Conservation (phyloP, 2,113 vertebrate species). For the Plectropomus leopardus region DNA sequence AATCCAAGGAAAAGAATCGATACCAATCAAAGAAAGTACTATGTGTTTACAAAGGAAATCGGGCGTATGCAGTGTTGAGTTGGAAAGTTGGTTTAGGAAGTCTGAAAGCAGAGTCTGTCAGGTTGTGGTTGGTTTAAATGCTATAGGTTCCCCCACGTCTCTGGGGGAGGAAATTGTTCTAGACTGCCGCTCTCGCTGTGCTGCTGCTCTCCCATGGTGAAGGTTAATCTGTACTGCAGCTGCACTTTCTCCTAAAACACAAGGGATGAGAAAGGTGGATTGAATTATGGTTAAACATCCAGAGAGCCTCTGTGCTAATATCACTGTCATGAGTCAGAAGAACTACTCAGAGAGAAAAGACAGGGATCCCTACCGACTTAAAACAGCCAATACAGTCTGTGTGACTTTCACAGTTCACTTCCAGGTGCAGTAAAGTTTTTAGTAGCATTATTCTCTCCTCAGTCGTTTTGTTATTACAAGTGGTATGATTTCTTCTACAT, state of each 20-base stretch:
- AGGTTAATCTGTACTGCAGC: conserved; percentile 94
- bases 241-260: conserved; percentile 92
- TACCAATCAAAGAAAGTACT: conserved; percentile 43
- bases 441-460: no score
- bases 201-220: conserved; percentile 92
- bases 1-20: conserved; percentile 23
- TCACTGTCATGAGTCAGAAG: not conserved
- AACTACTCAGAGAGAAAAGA: not conserved
- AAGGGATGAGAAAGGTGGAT: not conserved
- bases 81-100: conserved; percentile 21
- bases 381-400: not conserved
- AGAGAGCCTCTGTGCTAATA: not conserved
- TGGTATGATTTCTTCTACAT: not conserved
- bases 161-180: conserved; percentile 94
- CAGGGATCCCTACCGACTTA: not conserved
- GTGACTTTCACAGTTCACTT: not conserved
- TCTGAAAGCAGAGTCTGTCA: conserved; percentile 66
- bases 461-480: no score
- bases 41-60: conserved; percentile 33
- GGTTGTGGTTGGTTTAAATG: conserved; percentile 81
- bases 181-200: conserved; percentile 93
- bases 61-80: conserved; percentile 25
- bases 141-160: conserved; percentile 95
- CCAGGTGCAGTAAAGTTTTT: not conserved
- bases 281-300: not conserved